phyloP scores from a whole-genome alignment of 2,888 invertebrate species.

The Callimorpha dominula region DNA sequence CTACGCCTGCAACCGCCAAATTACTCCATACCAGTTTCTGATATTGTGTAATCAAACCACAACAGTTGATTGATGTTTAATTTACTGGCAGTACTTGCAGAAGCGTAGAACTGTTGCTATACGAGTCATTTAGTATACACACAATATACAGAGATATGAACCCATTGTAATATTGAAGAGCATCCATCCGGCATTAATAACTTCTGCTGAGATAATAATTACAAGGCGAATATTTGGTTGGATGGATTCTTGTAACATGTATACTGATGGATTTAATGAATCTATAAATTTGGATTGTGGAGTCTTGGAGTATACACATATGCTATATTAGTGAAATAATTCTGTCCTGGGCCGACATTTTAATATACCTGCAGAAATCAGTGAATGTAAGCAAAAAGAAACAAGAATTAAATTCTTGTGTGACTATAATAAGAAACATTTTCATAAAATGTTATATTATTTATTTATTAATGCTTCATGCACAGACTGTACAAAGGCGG shows the following conservation, averaged over 20 bases:
- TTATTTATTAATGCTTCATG: too few species aligned
- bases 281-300: neutral
- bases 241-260: neutral
- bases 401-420: neutral
- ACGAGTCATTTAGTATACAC: slow-evolving; percentile 4
- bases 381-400: neutral
- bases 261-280: neutral
- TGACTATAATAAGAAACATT: too few species aligned
- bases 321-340: neutral
- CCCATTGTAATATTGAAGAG: slow-evolving; percentile 8
- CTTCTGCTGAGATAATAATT: slow-evolving; percentile 16
- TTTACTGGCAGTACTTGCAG: slow-evolving; percentile 24
- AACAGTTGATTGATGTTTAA: slow-evolving; percentile 43
- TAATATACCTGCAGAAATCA: neutral
- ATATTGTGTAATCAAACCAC: slow-evolving; percentile 22
- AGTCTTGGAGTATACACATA: neutral
- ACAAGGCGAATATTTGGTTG: slow-evolving; percentile 4
- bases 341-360: neutral
- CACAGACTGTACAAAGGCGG: too few species aligned
- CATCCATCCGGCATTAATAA: slow-evolving; percentile 11
- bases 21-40: neutral
- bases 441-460: too few species aligned
- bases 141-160: slow-evolving; percentile 14
- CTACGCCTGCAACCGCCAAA: too few species aligned
- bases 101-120: slow-evolving; percentile 5